These are phyloP conservation scores for Malurus leucopterus DNA, from an alignment of 2,797 vertebrate genomes.

Conservation along the genomic window DNA sequence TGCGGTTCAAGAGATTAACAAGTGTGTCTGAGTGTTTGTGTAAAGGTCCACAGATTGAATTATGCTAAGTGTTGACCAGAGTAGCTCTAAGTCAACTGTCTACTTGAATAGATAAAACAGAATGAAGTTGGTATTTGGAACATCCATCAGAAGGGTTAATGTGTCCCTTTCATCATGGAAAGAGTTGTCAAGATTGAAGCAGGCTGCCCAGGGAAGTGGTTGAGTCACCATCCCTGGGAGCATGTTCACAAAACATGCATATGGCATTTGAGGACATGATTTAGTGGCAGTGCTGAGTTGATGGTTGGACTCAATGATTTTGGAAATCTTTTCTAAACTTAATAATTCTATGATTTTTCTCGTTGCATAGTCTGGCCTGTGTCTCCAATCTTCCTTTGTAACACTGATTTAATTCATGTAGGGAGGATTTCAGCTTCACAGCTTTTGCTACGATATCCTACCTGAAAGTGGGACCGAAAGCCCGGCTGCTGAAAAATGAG, in stretches of 20 bases:
- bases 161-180: background rate
- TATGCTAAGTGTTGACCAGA: background rate
- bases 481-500: slow-evolving; percentile 78
- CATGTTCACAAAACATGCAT: background rate
- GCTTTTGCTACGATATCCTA: slow-evolving; percentile 95
- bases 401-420: slow-evolving; percentile 44
- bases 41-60: background rate
- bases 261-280: background rate
- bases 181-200: background rate
- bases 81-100: background rate
- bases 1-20: background rate
- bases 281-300: background rate
- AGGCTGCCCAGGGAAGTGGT: background rate
- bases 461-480: slow-evolving; percentile 86
- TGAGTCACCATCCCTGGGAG: background rate
- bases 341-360: background rate
- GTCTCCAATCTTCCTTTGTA: background rate
- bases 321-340: background rate
- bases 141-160: background rate
- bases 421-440: slow-evolving; percentile 96
- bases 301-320: background rate
- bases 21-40: fast-evolving
- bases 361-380: background rate
- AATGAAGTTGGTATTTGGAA: background rate
- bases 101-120: background rate